Evolutionary conservation across 2,888 invertebrate species (phyloP).

Genomic region (Matsumyia berberina): DNA sequence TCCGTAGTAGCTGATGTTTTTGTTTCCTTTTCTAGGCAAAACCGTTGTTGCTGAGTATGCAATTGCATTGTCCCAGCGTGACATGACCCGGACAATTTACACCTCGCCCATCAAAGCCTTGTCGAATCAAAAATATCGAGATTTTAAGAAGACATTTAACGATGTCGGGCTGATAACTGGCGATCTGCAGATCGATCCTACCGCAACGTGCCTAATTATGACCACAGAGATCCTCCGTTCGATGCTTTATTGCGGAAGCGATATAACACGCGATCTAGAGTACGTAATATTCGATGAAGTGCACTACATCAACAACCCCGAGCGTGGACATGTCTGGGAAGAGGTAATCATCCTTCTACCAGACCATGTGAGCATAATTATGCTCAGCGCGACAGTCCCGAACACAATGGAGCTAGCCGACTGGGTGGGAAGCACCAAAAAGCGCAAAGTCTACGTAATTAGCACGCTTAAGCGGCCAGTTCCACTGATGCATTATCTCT

Average conservation of each 20-base stretch:
- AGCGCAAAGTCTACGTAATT: slow-evolving; percentile 95
- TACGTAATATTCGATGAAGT: slow-evolving; percentile 99
- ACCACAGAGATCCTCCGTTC: slow-evolving; percentile 99
- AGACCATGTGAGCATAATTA: slow-evolving; percentile 96
- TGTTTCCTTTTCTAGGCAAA: slow-evolving; percentile 85
- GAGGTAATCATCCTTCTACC: slow-evolving; percentile 98
- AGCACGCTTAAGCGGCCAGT: slow-evolving; percentile 97
- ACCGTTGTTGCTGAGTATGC: slow-evolving; percentile 99
- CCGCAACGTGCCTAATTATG: slow-evolving; percentile 98
- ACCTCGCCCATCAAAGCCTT: slow-evolving; percentile 99
- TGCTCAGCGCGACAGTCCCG: slow-evolving; percentile 99
- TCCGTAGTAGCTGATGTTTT: no score
- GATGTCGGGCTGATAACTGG: slow-evolving; percentile 97
- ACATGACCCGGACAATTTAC: slow-evolving; percentile 96
- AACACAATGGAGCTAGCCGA: slow-evolving; percentile 98
- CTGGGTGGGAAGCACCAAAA: slow-evolving; percentile 95
- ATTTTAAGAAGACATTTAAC: slow-evolving; percentile 96
- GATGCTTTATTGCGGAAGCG: slow-evolving; percentile 97
- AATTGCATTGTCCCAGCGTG: slow-evolving; percentile 96
- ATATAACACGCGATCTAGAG: slow-evolving; percentile 97
- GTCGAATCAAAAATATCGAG: slow-evolving; percentile 99
- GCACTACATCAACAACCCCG: slow-evolving; percentile 98
- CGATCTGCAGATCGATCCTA: slow-evolving; percentile 97
- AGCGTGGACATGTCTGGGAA: slow-evolving; percentile 99
- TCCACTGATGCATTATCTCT: slow-evolving; percentile 96